Percentiles rank a stretch among this genome's conserved stretches.
These are phyloP conservation scores for Drosophila kepulauana DNA, from an alignment of 1,140 invertebrate species.

Conservation along the genomic window DNA sequence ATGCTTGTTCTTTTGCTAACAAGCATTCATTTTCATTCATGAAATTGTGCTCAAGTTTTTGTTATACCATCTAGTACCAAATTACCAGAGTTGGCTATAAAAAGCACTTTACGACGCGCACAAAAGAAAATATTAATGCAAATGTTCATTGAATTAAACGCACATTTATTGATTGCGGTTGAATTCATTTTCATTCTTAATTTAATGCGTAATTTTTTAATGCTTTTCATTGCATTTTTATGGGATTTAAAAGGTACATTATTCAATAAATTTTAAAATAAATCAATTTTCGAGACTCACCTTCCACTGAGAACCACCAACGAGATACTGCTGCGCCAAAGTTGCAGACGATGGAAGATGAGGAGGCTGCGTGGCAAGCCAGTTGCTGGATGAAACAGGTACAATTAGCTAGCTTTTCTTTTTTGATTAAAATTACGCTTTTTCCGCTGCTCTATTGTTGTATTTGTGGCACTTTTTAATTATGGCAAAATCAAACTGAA, in stretches of 20 bases:
- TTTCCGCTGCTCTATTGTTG: slow-evolving; percentile 21
- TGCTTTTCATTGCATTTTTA: slow-evolving; percentile 36
- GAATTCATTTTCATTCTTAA: slow-evolving; percentile 59
- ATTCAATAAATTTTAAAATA: slow-evolving; percentile 36
- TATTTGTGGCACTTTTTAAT: slow-evolving; percentile 52
- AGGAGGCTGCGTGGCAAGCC: slow-evolving; percentile 18
- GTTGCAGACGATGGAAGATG: not conserved
- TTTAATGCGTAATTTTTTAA: slow-evolving; percentile 51
- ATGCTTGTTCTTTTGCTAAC: slow-evolving; percentile 13
- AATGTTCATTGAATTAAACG: slow-evolving; percentile 38
- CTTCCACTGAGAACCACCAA: slow-evolving; percentile 71
- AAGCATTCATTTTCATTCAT: slow-evolving; percentile 3
- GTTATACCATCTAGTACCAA: not conserved
- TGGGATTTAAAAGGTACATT: slow-evolving; percentile 27
- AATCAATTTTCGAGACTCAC: slow-evolving; percentile 48
- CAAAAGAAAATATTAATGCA: slow-evolving; percentile 28
- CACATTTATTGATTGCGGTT: slow-evolving; percentile 52
- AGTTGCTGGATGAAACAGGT: slow-evolving; percentile 32
- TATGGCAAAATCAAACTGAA: slow-evolving; percentile 34
- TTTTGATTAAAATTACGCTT: slow-evolving; percentile 1
- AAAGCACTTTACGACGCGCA: slow-evolving; percentile 16
- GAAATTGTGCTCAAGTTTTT: slow-evolving; percentile 1
- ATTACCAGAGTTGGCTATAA: slow-evolving; percentile 6
- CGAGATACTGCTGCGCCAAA: slow-evolving; percentile 72
- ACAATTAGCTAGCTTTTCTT: slow-evolving; percentile 27